phyloP scores from a whole-genome alignment of 1,140 invertebrate genomes.

The Acromyrmex charruanus region DNA sequence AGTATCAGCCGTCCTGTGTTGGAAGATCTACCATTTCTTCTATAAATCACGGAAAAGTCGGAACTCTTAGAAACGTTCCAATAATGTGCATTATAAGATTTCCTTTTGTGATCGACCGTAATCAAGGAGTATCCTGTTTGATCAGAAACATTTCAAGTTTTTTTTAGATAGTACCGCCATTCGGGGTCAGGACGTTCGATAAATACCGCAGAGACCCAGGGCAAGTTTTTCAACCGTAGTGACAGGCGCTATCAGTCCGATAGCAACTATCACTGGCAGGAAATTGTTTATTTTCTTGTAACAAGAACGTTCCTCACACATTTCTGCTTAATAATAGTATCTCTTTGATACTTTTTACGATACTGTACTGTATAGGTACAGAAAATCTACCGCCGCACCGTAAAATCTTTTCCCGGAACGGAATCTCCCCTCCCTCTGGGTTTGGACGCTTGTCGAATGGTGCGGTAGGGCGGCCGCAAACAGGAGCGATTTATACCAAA shows the following conservation, averaged over 20 bases:
- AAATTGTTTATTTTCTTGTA: background rate
- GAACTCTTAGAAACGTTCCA: slow-evolving; percentile 19
- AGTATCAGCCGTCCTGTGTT: slow-evolving; percentile 60
- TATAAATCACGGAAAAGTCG: slow-evolving; percentile 30
- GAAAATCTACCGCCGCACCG: too few species aligned
- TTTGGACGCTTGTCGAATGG: slow-evolving; percentile 33
- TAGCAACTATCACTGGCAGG: background rate
- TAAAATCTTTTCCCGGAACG: background rate
- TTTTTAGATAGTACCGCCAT: background rate
- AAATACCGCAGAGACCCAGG: background rate
- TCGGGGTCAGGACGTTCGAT: background rate
- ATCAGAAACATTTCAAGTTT: slow-evolving; percentile 16
- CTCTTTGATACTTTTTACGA: slow-evolving; percentile 29
- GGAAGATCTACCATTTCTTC: slow-evolving; percentile 22
- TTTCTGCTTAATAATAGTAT: slow-evolving; percentile 18
- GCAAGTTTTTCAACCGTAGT: background rate
- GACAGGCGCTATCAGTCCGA: background rate
- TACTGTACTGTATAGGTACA: background rate
- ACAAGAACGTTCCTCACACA: slow-evolving; percentile 32
- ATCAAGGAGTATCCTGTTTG: slow-evolving; percentile 25
- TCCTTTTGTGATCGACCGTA: slow-evolving; percentile 30
- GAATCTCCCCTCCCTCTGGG: background rate
- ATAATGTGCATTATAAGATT: slow-evolving; percentile 29
- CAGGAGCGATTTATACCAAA: slow-evolving; percentile 68
- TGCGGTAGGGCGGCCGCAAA: slow-evolving; percentile 21